These are phyloP conservation scores for Caradrina kadenii DNA, from an alignment of 2,888 invertebrate species.

Conservation along the genomic window DNA sequence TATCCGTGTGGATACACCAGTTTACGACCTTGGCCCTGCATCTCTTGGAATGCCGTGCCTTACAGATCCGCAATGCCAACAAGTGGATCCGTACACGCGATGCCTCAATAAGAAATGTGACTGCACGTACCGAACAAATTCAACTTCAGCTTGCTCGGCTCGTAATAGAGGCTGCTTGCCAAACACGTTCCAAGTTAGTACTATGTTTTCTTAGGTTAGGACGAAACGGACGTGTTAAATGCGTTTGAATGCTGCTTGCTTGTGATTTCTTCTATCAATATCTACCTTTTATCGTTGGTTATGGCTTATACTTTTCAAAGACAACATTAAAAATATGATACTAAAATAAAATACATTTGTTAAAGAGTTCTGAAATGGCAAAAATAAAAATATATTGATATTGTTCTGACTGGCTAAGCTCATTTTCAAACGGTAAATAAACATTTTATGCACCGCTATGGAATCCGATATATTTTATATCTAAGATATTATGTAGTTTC, in stretches of 20 bases:
- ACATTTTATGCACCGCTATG: not conserved
- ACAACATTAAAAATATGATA: not conserved
- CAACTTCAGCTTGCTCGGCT: slow-evolving; percentile 93
- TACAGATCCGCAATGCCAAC: slow-evolving; percentile 94
- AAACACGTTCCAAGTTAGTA: slow-evolving; percentile 95
- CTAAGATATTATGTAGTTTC: not conserved
- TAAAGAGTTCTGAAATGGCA: not conserved
- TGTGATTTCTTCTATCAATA: slow-evolving; percentile 10
- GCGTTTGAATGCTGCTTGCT: slow-evolving; percentile 18
- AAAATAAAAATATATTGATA: not conserved
- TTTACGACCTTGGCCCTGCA: slow-evolving; percentile 89
- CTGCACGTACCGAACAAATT: slow-evolving; percentile 91
- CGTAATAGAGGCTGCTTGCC: slow-evolving; percentile 94
- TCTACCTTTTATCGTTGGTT: not conserved
- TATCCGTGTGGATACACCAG: slow-evolving; percentile 79
- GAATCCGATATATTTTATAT: not conserved
- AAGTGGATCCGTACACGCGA: slow-evolving; percentile 94
- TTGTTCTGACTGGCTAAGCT: not conserved
- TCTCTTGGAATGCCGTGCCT: slow-evolving; percentile 95
- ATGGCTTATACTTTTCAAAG: slow-evolving; percentile 10
- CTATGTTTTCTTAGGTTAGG: slow-evolving; percentile 49
- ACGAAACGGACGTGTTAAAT: slow-evolving; percentile 32
- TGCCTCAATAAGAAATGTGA: slow-evolving; percentile 95
- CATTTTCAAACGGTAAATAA: not conserved
- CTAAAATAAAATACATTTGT: not conserved